These are phyloP conservation scores for Liolophura sinensis DNA, from an alignment of 1,140 invertebrate genomes.

Conservation along the genomic window DNA sequence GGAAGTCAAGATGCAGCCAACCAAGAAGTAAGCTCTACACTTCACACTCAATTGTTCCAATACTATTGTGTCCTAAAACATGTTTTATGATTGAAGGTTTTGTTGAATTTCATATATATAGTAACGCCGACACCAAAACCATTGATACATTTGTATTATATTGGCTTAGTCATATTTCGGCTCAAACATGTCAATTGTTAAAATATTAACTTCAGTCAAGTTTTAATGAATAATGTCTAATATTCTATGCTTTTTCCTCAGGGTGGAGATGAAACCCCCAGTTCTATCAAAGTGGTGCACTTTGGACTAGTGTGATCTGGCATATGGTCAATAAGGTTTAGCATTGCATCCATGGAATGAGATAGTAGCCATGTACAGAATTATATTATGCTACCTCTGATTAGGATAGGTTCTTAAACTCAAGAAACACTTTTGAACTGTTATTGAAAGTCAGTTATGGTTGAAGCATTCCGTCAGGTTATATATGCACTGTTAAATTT, in stretches of 20 bases:
- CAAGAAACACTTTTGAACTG: no score
- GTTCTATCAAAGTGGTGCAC: constrained; percentile 46
- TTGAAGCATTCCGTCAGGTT: no score
- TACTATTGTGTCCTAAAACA: no score
- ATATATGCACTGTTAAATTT: no score
- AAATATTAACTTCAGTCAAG: neutral
- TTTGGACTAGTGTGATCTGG: constrained; percentile 44
- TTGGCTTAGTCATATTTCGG: neutral
- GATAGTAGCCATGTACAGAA: neutral
- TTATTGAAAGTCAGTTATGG: no score
- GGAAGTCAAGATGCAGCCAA: neutral
- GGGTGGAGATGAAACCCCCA: constrained; percentile 23
- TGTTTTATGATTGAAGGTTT: no score
- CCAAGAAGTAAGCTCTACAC: no score
- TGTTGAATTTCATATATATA: neutral
- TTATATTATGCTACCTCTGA: no score
- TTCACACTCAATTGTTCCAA: no score
- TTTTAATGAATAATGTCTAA: neutral
- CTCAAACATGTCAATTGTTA: neutral
- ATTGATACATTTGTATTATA: neutral
- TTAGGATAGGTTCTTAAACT: no score
- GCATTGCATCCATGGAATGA: neutral
- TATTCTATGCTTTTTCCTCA: constrained; percentile 10
- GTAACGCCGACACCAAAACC: neutral
- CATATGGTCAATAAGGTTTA: neutral